phyloP scores from a whole-genome alignment of 2,888 invertebrate species.

The Sarcophaga caerulescens region DNA sequence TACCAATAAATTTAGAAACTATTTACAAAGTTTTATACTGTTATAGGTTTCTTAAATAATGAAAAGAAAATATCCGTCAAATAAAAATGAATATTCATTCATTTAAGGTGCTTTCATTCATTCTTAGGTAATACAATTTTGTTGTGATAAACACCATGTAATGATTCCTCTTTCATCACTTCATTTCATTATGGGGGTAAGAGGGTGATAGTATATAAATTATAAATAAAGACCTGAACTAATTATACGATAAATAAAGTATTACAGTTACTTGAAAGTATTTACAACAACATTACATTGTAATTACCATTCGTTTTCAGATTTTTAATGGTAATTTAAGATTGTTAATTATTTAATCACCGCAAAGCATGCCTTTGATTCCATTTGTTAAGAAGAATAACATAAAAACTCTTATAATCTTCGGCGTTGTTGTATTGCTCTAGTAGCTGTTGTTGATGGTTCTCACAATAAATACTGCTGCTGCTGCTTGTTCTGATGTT shows the following conservation, averaged over 20 bases:
- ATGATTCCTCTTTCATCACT: no score
- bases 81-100: no score
- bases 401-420: conserved; percentile 38
- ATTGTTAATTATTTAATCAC: conserved; percentile 69
- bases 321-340: conserved; percentile 39
- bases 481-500: background rate
- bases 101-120: no score
- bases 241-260: background rate
- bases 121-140: no score
- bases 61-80: no score
- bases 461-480: conserved; percentile 17
- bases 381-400: conserved; percentile 45
- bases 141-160: no score
- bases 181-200: no score
- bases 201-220: no score
- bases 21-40: no score
- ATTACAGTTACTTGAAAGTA: conserved; percentile 40
- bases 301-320: conserved; percentile 44
- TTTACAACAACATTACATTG: conserved; percentile 62
- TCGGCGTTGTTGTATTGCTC: conserved; percentile 24
- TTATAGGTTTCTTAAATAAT: no score
- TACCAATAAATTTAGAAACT: no score
- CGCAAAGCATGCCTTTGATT: conserved; percentile 64
- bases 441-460: conserved; percentile 1
- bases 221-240: no score